Evolutionary conservation across 2,113 vertebrate species (phyloP), one percentile per base, ranked within the genome.

Genomic region (Gymnocephalus cernua): DNA sequence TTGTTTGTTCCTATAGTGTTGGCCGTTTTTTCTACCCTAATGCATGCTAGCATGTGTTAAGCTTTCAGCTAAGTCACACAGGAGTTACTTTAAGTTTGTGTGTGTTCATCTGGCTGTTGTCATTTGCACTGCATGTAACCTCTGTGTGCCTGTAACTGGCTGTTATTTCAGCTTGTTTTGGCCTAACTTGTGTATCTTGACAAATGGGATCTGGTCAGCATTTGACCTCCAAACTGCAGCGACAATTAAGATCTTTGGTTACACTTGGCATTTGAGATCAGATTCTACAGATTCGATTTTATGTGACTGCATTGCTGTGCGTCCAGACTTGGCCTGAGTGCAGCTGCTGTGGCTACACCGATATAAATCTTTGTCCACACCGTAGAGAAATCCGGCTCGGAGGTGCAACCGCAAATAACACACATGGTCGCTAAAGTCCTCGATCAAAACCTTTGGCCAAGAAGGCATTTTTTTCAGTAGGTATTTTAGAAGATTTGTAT

Each of bases 171-270:
- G 76, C 78, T 77, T 64, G 61, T 47, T 57, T 64, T 69, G 18
- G 72, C 65, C 47, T 45, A 48, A 61, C 70, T 77, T n/a, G 59
- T 44, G 45, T 48, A 59, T 63, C 73, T 50, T 78, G 77, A 87
- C 50, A 68, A 84, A 86, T 82, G 59, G 62, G 65, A 51, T 44
- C 77, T 59, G 85, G 85, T 83, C 83, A 70, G 85, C 3, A 19
- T 50, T 57, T 67, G 86, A 80, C 81, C 84, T 80, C 74, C 62
- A 59, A 45, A 23, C 51, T 64, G 23, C 72, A 62, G 18, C 71
- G 62, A 70, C 80, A 72, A 80, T 82, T 67, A 68, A 79, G 59
- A 82, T 68, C 58, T 79, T 48, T 51, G 18, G 80, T 74, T 79
- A 18, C 77, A 51, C 77, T 79, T 75, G 76, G 67, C 76, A 9